A percentile compares a stretch with the other conserved stretches of the same genome.
Conservation (phyloP, 1,140 invertebrate genomes). For the Drosophila nikananu region DNA sequence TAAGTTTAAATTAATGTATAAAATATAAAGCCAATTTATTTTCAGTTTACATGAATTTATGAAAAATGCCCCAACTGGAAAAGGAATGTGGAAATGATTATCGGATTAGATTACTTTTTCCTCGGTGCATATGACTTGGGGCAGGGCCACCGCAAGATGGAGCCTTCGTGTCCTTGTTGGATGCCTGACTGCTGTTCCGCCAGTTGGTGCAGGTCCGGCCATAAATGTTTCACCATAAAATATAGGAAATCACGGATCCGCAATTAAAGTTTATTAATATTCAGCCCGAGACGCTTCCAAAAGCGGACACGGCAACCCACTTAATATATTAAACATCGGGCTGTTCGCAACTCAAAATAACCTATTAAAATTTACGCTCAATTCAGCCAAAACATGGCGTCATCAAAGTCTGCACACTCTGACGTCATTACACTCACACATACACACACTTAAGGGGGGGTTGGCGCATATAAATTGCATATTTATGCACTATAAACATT, state of each 20-base stretch:
- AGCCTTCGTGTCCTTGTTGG: conserved; percentile 5
- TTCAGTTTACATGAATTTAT: not conserved
- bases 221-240: conserved; percentile 27
- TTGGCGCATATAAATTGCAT: conserved; percentile 61
- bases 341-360: conserved; percentile 8
- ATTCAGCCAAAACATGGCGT: conserved; percentile 31
- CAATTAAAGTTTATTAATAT: conserved; percentile 20
- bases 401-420: conserved; percentile 5
- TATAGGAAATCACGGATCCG: conserved; percentile 5
- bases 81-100: not conserved
- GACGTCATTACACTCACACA: conserved; percentile 10
- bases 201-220: conserved; percentile 19
- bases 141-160: conserved; percentile 24
- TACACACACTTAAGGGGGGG: not conserved
- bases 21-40: not conserved
- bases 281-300: not conserved
- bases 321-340: not conserved
- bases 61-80: not conserved
- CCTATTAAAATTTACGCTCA: conserved; percentile 22
- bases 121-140: conserved; percentile 5
- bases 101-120: not conserved
- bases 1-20: not conserved
- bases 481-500: conserved; percentile 81
- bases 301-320: not conserved
- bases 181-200: conserved; percentile 24